These are phyloP conservation scores for Rotaria magnacalcarata DNA, from an alignment of 2,888 invertebrate genomes.

Conservation along the genomic window DNA sequence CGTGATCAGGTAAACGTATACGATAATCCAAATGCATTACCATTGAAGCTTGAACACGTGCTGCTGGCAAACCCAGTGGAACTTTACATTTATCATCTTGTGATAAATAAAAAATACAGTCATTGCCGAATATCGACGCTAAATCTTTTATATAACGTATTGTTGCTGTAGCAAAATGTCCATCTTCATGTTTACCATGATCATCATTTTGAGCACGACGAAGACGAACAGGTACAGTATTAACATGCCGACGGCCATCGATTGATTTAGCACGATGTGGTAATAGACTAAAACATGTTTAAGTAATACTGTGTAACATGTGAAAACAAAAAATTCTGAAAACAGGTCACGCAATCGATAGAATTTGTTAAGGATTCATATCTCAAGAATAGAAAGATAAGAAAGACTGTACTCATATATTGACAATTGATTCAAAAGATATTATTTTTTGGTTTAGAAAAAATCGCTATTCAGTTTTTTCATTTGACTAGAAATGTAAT, in stretches of 20 bases:
- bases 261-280: neutral
- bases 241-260: neutral
- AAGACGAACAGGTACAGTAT: neutral
- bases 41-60: neutral
- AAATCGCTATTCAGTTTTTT: too few relatives aligned
- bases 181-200: constrained; percentile 3
- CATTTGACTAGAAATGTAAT: too few relatives aligned
- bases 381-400: too few relatives aligned
- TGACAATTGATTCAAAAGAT: too few relatives aligned
- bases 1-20: neutral
- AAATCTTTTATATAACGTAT: neutral
- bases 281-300: neutral
- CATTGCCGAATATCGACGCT: neutral
- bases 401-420: too few relatives aligned
- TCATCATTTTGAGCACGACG: neutral
- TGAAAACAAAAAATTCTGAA: too few relatives aligned
- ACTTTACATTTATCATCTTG: constrained; percentile 30
- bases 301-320: neutral
- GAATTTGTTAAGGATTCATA: too few relatives aligned
- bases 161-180: neutral
- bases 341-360: too few relatives aligned
- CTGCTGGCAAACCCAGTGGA: neutral
- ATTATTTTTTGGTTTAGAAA: too few relatives aligned
- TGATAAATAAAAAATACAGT: neutral
- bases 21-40: too few relatives aligned